Evolutionary conservation across 2,888 invertebrate species (phyloP).

Genomic region (Phasia obesa): DNA sequence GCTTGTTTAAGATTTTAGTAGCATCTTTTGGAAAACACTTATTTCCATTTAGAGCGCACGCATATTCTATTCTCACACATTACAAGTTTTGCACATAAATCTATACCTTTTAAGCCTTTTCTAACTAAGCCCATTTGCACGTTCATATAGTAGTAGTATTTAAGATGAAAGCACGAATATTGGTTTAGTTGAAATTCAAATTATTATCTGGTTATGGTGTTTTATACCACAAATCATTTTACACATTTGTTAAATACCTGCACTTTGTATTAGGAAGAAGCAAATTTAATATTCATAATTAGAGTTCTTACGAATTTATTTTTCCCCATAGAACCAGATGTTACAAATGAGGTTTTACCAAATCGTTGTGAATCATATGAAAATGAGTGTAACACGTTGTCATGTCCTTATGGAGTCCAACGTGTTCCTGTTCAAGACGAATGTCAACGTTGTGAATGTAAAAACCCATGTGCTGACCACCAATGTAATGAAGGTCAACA

Average conservation of each 20-base stretch:
- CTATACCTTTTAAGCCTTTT: not conserved
- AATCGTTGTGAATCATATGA: conserved; percentile 84
- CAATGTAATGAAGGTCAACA: conserved; percentile 86
- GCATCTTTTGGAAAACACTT: conserved; percentile 66
- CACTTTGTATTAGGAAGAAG: not conserved
- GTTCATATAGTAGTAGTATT: conserved; percentile 37
- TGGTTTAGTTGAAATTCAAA: conserved; percentile 1
- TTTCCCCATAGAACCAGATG: conserved; percentile 69
- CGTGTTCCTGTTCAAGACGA: conserved; percentile 85
- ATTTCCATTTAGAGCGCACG: conserved; percentile 50
- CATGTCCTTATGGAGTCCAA: conserved; percentile 89
- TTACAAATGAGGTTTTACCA: conserved; percentile 76
- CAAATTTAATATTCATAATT: not conserved
- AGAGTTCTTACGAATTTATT: not conserved
- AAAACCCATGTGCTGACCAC: conserved; percentile 88
- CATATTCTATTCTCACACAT: conserved; percentile 26
- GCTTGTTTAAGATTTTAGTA: no score
- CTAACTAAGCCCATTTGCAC: conserved; percentile 40
- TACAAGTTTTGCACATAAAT: conserved; percentile 35
- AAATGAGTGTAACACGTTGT: conserved; percentile 85
- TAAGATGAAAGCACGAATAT: conserved; percentile 64
- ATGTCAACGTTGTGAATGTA: conserved; percentile 89
- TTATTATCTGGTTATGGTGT: conserved; percentile 23
- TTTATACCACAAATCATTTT: not conserved
- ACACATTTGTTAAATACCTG: not conserved